These are phyloP conservation scores for Cydia amplana DNA, from an alignment of 1,140 invertebrate species.

Conservation along the genomic window DNA sequence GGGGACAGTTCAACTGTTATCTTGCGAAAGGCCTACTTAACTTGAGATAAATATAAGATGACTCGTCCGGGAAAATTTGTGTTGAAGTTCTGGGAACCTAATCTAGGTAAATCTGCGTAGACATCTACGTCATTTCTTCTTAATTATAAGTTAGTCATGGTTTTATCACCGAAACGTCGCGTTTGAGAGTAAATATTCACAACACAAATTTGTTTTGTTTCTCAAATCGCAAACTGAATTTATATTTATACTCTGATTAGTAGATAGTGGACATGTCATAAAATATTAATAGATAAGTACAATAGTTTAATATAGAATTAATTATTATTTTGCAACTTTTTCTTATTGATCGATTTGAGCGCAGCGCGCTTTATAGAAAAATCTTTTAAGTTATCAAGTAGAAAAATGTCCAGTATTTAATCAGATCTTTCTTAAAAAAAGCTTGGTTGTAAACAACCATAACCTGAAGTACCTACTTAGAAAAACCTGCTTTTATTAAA, in stretches of 20 bases:
- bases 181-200: not conserved
- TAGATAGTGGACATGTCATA: not conserved
- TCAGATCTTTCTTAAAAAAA: no score
- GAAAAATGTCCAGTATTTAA: no score
- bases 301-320: no score
- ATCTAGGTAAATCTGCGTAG: slow-evolving; percentile 1
- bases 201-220: not conserved
- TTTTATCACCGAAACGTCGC: not conserved
- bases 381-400: no score
- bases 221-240: no score
- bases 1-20: slow-evolving; percentile 18
- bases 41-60: slow-evolving; percentile 15
- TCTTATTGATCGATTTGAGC: no score
- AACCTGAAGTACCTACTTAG: not conserved
- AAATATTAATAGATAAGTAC: not conserved
- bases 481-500: not conserved
- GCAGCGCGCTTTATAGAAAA: no score
- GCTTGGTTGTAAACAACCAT: no score
- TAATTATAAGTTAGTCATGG: slow-evolving; percentile 19
- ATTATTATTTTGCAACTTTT: no score
- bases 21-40: slow-evolving; percentile 24
- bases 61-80: slow-evolving; percentile 10
- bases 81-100: slow-evolving; percentile 25
- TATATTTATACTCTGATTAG: not conserved
- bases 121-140: slow-evolving; percentile 27